phyloP scores from a whole-genome alignment of 2,888 invertebrate genomes.

The Trachelus tabidus region DNA sequence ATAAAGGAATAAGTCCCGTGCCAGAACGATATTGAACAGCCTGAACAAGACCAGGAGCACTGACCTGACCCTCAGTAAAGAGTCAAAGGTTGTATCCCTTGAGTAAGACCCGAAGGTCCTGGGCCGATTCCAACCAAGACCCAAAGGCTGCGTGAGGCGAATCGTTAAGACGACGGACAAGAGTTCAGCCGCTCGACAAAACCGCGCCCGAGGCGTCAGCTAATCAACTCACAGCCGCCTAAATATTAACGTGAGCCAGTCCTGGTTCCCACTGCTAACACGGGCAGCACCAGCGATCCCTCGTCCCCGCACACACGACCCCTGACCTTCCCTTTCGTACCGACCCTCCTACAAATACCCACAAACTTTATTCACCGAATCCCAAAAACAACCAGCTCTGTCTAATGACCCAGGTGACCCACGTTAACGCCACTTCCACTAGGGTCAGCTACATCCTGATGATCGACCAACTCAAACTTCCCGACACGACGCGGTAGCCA shows the following conservation, averaged over 20 bases:
- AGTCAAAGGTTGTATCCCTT: neutral
- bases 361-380: neutral
- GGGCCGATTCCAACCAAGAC: neutral
- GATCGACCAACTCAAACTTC: neutral
- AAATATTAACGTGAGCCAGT: constrained; percentile 23
- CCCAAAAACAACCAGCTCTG: neutral
- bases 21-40: neutral
- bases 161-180: neutral
- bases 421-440: neutral
- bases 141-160: neutral
- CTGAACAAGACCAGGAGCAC: neutral
- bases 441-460: neutral
- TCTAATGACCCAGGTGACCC: neutral
- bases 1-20: neutral
- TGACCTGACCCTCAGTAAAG: neutral
- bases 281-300: neutral
- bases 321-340: neutral
- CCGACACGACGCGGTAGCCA: neutral
- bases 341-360: neutral
- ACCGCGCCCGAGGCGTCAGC: constrained; percentile 12
- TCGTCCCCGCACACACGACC: neutral
- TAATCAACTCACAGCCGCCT: constrained; percentile 22
- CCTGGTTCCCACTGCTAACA: constrained; percentile 22
- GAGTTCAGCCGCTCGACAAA: constrained; percentile 9
- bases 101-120: neutral